phyloP scores from a whole-genome alignment of 2,113 vertebrate genomes.

The Myotis davidii region DNA sequence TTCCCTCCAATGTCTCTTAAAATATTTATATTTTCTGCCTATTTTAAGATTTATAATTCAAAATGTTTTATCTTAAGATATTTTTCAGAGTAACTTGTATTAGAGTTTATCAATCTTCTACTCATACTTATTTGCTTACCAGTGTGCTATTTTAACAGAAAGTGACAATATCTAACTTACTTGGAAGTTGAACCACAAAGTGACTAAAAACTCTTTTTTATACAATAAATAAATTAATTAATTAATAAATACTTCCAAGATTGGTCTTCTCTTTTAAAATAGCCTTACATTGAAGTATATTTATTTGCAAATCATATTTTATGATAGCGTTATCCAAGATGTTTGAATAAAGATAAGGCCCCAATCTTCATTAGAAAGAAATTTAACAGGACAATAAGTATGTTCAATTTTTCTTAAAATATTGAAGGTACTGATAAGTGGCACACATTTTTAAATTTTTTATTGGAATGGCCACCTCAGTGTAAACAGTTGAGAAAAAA shows the following conservation, averaged over 20 bases:
- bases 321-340: constrained; percentile 39
- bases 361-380: constrained; percentile 67
- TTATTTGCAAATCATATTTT: background rate
- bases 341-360: background rate
- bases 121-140: background rate
- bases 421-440: background rate
- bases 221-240: background rate
- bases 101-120: background rate
- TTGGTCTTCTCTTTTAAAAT: constrained; percentile 39
- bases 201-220: background rate
- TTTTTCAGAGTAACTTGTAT: constrained; percentile 11
- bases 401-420: background rate
- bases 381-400: background rate
- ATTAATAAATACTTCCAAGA: background rate
- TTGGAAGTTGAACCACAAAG: constrained; percentile 3
- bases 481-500: constrained; percentile 58
- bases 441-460: background rate
- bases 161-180: background rate
- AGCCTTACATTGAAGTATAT: background rate
- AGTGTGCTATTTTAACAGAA: constrained; percentile 7
- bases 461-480: constrained; percentile 41
- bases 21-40: background rate
- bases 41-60: background rate
- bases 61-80: background rate
- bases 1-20: background rate